Conservation (phyloP, 2,797 vertebrate genomes). For the Coendou prehensilis region DNA sequence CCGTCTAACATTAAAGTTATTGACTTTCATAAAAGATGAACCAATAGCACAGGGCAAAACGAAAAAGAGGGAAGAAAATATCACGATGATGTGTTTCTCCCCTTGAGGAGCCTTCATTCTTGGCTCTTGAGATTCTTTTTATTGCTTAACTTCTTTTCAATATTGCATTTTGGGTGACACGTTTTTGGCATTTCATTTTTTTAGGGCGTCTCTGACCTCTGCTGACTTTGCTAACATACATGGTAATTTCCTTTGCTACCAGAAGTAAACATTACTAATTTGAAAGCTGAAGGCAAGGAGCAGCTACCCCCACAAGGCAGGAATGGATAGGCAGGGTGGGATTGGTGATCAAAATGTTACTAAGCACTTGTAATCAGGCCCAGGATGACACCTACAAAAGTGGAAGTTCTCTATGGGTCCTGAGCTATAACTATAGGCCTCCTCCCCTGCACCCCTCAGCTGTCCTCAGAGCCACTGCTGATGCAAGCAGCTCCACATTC, state of each 20-base stretch:
- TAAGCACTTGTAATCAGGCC: not conserved
- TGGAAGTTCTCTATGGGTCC: not conserved
- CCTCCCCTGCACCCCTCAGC: not conserved
- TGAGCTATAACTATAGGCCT: not conserved
- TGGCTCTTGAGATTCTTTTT: not conserved
- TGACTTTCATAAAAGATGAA: conserved; percentile 26
- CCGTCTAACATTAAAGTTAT: conserved; percentile 28
- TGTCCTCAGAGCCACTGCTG: not conserved
- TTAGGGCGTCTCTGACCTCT: not conserved
- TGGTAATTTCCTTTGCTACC: not conserved
- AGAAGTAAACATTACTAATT: conserved; percentile 53
- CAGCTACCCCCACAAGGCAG: not conserved
- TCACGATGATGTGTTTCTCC: not conserved
- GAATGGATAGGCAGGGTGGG: not conserved
- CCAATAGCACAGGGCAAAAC: not conserved
- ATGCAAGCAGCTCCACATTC: not conserved
- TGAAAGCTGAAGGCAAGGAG: conserved; percentile 26
- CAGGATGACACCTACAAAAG: not conserved
- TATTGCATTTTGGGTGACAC: conserved; percentile 8
- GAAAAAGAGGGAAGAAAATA: not conserved
- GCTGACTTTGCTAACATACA: not conserved
- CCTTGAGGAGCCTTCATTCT: not conserved
- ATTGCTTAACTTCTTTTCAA: conserved; percentile 16
- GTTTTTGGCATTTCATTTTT: conserved; percentile 50
- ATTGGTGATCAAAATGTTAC: conserved; percentile 12